Conservation (phyloP, 1,140 invertebrate species). For the Cyrtorhinus lividipennis region DNA sequence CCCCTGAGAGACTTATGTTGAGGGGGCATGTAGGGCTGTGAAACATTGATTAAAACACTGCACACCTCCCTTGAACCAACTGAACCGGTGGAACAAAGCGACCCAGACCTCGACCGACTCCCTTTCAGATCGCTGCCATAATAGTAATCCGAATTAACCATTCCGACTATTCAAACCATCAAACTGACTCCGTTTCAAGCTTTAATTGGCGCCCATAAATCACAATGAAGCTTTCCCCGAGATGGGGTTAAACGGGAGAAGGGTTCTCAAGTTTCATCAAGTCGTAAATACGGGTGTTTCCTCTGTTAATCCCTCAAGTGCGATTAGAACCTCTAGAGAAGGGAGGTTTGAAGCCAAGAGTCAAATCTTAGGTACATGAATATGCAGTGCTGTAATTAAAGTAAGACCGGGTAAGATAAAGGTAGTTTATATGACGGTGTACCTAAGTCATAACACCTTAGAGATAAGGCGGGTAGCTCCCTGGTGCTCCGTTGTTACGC, state of each 20-base stretch:
- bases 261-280: conserved; percentile 8
- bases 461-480: not conserved
- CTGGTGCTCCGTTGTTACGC: not conserved
- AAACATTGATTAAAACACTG: conserved; percentile 6
- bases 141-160: conserved; percentile 8
- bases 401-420: conserved; percentile 4
- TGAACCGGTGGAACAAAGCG: not conserved
- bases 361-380: conserved; percentile 8
- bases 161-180: conserved; percentile 8
- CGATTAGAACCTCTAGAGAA: not conserved
- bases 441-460: conserved; percentile 6
- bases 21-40: not conserved
- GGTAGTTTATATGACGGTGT: conserved; percentile 9
- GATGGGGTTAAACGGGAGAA: not conserved
- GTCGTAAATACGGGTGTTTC: conserved; percentile 9
- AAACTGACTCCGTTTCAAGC: not conserved
- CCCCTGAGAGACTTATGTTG: conserved; percentile 1
- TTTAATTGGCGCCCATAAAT: conserved; percentile 6
- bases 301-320: conserved; percentile 8
- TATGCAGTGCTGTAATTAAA: conserved; percentile 5
- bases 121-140: not conserved
- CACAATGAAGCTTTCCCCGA: not conserved
- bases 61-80: not conserved
- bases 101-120: not conserved
- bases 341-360: not conserved